Conservation (phyloP, 2,113 vertebrate species). For the Zapus hudsonius region DNA sequence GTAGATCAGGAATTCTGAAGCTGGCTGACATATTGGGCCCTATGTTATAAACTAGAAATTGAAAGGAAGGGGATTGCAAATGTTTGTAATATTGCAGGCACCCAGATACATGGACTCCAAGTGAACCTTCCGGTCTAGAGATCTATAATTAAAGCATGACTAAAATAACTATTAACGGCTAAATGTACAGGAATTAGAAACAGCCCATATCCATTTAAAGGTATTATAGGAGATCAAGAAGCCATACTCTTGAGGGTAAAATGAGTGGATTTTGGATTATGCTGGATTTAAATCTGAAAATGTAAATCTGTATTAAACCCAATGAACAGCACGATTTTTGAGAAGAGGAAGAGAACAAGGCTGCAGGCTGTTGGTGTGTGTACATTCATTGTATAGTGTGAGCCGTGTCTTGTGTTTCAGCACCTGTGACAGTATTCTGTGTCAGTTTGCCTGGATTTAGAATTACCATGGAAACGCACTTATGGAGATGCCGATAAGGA, state of each 20-base stretch:
- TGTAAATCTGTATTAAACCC: not conserved
- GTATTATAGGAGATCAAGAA: constrained; percentile 50
- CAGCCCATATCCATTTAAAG: constrained; percentile 42
- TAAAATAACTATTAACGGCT: constrained; percentile 35
- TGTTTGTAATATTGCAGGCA: not conserved
- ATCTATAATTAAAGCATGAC: constrained; percentile 27
- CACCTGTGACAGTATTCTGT: not conserved
- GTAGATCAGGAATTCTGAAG: not conserved
- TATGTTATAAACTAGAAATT: not conserved
- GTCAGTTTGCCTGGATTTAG: not conserved
- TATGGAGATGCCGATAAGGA: not conserved
- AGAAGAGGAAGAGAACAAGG: not conserved
- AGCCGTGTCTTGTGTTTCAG: not conserved
- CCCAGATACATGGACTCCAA: not conserved
- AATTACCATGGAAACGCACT: no score
- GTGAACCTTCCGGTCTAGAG: not conserved
- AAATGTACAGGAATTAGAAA: constrained; percentile 43
- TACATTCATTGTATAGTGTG: not conserved
- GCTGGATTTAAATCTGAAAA: constrained; percentile 58
- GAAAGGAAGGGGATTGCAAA: not conserved
- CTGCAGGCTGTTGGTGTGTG: not conserved
- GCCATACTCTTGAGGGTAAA: constrained; percentile 28
- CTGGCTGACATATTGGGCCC: not conserved
- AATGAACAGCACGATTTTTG: not conserved
- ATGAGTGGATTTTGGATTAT: constrained; percentile 58